phyloP scores from a whole-genome alignment of 2,113 vertebrate genomes.

The Pycnonotus jocosus region DNA sequence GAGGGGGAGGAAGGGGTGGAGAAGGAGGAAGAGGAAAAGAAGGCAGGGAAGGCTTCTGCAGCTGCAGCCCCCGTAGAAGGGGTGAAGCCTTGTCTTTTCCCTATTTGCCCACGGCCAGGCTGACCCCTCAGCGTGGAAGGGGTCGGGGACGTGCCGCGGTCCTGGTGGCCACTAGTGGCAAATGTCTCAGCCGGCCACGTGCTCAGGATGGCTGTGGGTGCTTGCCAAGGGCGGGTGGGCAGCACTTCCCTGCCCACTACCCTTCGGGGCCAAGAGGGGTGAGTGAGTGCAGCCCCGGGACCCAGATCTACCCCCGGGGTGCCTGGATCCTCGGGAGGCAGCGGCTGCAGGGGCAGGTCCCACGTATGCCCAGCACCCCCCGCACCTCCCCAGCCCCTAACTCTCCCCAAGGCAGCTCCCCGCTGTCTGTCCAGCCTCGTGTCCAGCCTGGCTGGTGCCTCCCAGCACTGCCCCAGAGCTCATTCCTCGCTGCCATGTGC shows the following conservation, averaged over 20 bases:
- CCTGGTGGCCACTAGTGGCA: background rate
- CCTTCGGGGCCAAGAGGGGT: no score
- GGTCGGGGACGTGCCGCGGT: background rate
- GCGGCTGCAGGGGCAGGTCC: background rate
- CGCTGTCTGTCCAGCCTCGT: rapidly evolving
- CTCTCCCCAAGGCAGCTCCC: background rate
- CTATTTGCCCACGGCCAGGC: rapidly evolving
- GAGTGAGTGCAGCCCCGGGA: background rate
- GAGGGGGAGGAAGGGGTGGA: background rate
- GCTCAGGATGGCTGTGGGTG: background rate
- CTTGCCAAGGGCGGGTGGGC: background rate
- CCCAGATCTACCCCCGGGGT: no score
- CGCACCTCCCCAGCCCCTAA: rapidly evolving
- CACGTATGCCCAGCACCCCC: rapidly evolving
- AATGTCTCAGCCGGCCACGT: background rate
- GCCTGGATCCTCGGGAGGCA: background rate
- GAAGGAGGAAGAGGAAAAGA: background rate
- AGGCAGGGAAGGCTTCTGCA: background rate
- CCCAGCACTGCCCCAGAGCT: background rate
- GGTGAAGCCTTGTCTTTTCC: background rate
- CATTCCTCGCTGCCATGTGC: rapidly evolving
- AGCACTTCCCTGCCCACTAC: background rate
- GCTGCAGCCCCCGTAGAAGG: background rate
- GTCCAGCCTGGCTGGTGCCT: background rate
- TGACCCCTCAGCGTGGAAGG: rapidly evolving